Evolutionary conservation across 2,888 invertebrate species (phyloP).

Genomic region (Physocephala rufipes): DNA sequence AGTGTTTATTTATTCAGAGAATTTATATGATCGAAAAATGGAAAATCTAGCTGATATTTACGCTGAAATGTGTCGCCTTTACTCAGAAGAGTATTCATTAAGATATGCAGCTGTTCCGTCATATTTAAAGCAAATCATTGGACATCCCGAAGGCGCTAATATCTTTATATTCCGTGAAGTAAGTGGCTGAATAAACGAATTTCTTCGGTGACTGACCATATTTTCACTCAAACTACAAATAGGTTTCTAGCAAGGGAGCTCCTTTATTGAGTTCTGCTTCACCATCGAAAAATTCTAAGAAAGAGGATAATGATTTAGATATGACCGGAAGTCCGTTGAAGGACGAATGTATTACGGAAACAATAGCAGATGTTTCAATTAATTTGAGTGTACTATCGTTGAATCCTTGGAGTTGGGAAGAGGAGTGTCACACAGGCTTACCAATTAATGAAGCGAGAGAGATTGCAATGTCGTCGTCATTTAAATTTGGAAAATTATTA

Average conservation of each 20-base stretch:
- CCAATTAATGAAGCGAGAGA: conserved; percentile 51
- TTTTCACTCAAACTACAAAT: not conserved
- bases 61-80: conserved; percentile 53
- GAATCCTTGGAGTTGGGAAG: conserved; percentile 58
- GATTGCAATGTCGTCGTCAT: conserved; percentile 51
- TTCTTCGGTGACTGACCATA: not conserved
- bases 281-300: conserved; percentile 47
- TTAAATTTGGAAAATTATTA: no score
- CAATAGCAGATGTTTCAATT: conserved; percentile 56
- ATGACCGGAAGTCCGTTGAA: conserved; percentile 64
- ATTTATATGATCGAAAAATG: conserved; percentile 47
- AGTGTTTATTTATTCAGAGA: no score
- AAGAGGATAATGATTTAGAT: conserved; percentile 47
- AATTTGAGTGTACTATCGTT: conserved; percentile 48
- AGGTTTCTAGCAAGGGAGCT: conserved; percentile 39
- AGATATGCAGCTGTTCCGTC: conserved; percentile 52
- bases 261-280: conserved; percentile 42
- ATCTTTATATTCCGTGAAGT: conserved; percentile 54
- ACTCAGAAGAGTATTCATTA: conserved; percentile 52
- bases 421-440: conserved; percentile 59
- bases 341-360: conserved; percentile 60
- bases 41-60: conserved; percentile 60
- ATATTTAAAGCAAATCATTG: conserved; percentile 53
- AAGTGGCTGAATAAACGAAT: conserved; percentile 21
- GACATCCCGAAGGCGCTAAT: conserved; percentile 49